Evolutionary conservation across 2,113 vertebrate genomes (phyloP), one percentile per base, ranked within the genome.

Genomic region (Chlamydotis undulata): DNA sequence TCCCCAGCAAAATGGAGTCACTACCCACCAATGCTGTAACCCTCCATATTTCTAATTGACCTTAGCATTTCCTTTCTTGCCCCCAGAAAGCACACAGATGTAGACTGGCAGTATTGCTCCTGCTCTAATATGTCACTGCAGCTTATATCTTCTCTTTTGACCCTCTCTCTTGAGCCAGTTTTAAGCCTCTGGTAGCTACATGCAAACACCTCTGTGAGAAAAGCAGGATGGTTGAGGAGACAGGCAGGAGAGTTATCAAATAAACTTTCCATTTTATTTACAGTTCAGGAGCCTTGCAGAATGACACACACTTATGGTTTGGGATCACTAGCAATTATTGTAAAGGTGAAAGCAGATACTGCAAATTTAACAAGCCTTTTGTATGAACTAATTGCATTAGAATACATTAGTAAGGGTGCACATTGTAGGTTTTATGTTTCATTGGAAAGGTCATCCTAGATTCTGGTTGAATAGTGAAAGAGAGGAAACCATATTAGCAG

Each of bases 351-450:
- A 97, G 93, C 92, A 98, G 95, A 97, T 96, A 94, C 94, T 98
- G 97, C 98, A 99, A 99, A 98, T 98, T 99, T 99, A 99, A 99
- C 98, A 98, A 98, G 98, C 96, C 98, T 98, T 99, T 99, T 99
- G 97, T 99, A 98, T 98, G 97, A 98, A 97, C 98, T 99, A 99
- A 99, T 99, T 99, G 98, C 98, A 98, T 99, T 99, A 98, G 98
- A 99, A 99, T 99, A 98, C 98, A 98, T 98, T 98, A 98, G 97
- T 96, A 97, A 98, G 98, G 98, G 98, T 98, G 98, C 98, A 97
- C 97, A 97, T 95, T 98, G 97, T 98, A 98, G 98, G 98, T 98
- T 98, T 98, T 98, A 97, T 98, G 97, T 98, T 98, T 97, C 97
- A 97, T 97, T 97, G 97, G 97, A 98, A 98, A 98, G 98, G 98